Evolutionary conservation across 2,888 invertebrate genomes (phyloP).

Genomic region (Xylophagus ater): DNA sequence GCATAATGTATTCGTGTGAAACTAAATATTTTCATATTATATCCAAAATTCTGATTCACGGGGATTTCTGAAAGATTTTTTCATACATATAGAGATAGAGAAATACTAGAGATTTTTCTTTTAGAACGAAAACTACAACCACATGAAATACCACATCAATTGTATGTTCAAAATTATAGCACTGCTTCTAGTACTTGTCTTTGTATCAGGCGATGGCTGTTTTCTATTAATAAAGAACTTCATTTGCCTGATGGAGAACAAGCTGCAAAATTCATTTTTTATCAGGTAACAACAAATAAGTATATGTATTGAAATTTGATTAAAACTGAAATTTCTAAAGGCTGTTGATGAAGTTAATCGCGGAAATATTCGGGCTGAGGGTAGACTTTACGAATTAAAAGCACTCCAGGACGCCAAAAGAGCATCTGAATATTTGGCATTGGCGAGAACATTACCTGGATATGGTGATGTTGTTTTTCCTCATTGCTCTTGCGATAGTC

Average conservation of each 20-base stretch:
- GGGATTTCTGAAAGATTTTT: too few species aligned
- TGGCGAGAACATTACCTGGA: conserved; percentile 78
- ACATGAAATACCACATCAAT: conserved; percentile 90
- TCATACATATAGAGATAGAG: too few species aligned
- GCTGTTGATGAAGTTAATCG: conserved; percentile 93
- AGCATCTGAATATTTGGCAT: conserved; percentile 72
- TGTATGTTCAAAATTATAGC: conserved; percentile 98
- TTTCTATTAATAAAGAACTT: conserved; percentile 58
- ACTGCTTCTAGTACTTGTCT: conserved; percentile 94
- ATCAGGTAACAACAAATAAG: conserved; percentile 49
- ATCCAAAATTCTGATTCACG: too few species aligned
- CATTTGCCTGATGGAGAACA: conserved; percentile 56
- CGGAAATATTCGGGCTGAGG: conserved; percentile 80
- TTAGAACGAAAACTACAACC: conserved; percentile 80
- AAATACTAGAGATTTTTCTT: conserved; percentile 7
- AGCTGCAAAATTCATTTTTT: conserved; percentile 76
- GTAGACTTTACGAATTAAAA: conserved; percentile 90
- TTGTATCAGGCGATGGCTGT: conserved; percentile 78
- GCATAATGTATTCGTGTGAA: too few species aligned
- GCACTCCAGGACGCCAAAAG: conserved; percentile 85
- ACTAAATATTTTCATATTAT: too few species aligned
- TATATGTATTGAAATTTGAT: not conserved
- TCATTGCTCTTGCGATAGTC: conserved; percentile 82
- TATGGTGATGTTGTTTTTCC: conserved; percentile 93
- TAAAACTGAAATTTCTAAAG: conserved; percentile 33